phyloP scores from a whole-genome alignment of 2,888 invertebrate species.

The Stenoptilia bipunctidactyla region DNA sequence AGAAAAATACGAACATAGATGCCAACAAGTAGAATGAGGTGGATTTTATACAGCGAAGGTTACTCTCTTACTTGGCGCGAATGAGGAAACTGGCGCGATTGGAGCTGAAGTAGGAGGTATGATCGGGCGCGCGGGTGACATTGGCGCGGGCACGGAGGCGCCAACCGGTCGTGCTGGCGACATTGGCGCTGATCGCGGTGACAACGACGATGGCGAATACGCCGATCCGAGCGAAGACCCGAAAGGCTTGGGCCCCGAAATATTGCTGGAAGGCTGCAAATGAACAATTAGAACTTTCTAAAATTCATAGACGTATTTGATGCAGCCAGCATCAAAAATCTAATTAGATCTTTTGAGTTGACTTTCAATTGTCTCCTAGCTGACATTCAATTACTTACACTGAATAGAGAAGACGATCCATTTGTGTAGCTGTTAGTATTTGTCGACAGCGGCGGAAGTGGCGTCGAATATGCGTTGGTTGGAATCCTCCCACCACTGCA shows the following conservation, averaged over 20 bases:
- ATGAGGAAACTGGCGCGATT: slow-evolving; percentile 26
- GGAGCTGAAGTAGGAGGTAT: slow-evolving; percentile 5
- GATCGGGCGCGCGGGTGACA: slow-evolving; percentile 11
- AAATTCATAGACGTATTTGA: no score
- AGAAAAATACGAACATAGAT: no score
- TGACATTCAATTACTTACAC: slow-evolving; percentile 78
- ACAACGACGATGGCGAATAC: slow-evolving; percentile 60
- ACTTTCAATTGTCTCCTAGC: not conserved
- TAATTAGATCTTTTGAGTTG: no score
- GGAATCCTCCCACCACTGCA: slow-evolving; percentile 77
- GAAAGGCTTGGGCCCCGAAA: slow-evolving; percentile 74
- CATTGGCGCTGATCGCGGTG: slow-evolving; percentile 62
- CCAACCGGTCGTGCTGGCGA: slow-evolving; percentile 54
- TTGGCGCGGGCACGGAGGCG: slow-evolving; percentile 22
- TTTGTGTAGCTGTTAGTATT: slow-evolving; percentile 73
- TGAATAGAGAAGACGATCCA: slow-evolving; percentile 76
- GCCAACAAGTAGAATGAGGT: no score
- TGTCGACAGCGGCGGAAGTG: slow-evolving; percentile 76
- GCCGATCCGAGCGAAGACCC: slow-evolving; percentile 71
- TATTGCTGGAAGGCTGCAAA: slow-evolving; percentile 57
- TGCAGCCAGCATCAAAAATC: no score
- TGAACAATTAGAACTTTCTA: no score
- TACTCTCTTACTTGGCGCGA: slow-evolving; percentile 65
- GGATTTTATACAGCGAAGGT: slow-evolving; percentile 61
- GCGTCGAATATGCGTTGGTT: slow-evolving; percentile 81